Evolutionary conservation across 2,888 invertebrate species (phyloP), one percentile per base, ranked within the genome.

Genomic region (Callosobruchus maculatus): DNA sequence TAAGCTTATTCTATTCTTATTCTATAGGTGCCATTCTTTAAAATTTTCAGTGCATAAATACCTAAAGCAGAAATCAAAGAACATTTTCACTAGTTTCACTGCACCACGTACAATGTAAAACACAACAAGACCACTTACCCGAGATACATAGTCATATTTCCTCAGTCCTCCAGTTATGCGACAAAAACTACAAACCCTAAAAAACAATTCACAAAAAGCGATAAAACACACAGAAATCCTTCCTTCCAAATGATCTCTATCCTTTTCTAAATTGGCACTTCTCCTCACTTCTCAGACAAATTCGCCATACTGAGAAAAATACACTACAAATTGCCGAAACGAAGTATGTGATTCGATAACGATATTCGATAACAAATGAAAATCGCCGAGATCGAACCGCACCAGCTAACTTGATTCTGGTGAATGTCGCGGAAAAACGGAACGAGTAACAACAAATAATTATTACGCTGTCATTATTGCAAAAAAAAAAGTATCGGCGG

Each of bases 71-170:
- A 49, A 49, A 13, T 13, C 13, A 1, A 5, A 7, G 49, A 49
- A 49, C 49, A 49, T 49, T 18, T 49, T 49, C 49, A 49, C 49
- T 13, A 49, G 18, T n/a, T n/a, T n/a, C n/a, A n/a, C n/a, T 1
- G 7, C 13, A 49, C 13, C 13, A 49, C 49, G 13, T 18, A 49
- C 49, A 49, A 49, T 7, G 49, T 49, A 49, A 49, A 18, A 7
- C 49, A 5, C 5, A 49, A 49, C 49, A 21, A 71, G 69, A 68
- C 49, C 71, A 76, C 77, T 22, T 76, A 77, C 77, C 78, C 78
- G 67, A 79, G 49, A 78, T 78, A 76, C 77, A 75, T 71, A 31
- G 75, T 74, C 77, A 77, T 77, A 22, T 66, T 21, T 21, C 70
- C 31, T 73, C 1, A 49, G 30, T 75, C 77, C 77, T 75, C 77